Evolutionary conservation across 1,140 invertebrate species (phyloP), one percentile per base, ranked within the genome.

Genomic region (Propsilocerus akamusi): DNA sequence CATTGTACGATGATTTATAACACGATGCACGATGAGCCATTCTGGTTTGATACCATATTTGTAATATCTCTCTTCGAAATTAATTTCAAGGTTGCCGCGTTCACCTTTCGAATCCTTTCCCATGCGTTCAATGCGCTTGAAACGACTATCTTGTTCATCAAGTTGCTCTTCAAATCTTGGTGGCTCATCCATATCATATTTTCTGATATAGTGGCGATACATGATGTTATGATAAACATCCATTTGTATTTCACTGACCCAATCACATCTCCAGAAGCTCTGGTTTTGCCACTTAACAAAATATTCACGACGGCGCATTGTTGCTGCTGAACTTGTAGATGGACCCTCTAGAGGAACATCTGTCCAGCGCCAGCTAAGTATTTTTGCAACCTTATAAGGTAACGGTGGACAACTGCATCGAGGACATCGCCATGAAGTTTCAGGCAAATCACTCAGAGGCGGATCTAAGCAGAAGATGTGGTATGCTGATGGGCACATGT

Each of bases 181-280:
- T 3, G 96, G 96, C 61, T 97, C 95, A 55, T 99, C 95, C 76
- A 96, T 93, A 59, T 99, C 97, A 59, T 86, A 95, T 64, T 97
- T 97, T 26, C 94, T 80, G 56, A 83, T 89, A 67, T 96, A 99
- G 67, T 86, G 90, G 30, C 94, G 75, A 54, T 91, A 85, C 81
- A 96, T 86, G 23, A 94, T 73, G 0, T 93, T 87, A 70, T 99
- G 95, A 67, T 94, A 93, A 2, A 99, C 94, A 58, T 99, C 96
- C 60, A 99, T 68, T 73, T 90, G 70, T 20, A 94, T 64, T 68
- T 99, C 97, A 2, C 83, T 80, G n/a, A 99, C 83, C 97, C 97
- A 99, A 50, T 81, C 81, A 61, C 95, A 98, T 59, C 98, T 90
- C 96, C 96, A 99, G 61, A 98, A 97, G 0, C 92, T 97, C 67